A percentile compares a stretch with the other conserved stretches of the same genome.
These are phyloP conservation scores for Drosophila willistoni DNA, from an alignment of 1,140 invertebrate species.

Conservation along the genomic window DNA sequence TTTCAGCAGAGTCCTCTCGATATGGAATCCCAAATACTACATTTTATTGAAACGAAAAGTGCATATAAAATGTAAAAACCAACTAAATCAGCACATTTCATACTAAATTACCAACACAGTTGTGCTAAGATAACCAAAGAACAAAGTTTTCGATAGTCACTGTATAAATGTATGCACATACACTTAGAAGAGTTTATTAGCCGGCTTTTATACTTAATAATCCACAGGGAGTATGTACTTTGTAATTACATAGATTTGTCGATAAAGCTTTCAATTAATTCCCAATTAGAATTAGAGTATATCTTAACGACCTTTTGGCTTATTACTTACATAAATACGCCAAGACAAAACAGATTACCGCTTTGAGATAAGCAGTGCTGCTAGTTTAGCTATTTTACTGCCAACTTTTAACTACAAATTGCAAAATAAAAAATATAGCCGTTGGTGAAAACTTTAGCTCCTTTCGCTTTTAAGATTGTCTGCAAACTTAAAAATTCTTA, in stretches of 20 bases:
- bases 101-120: no score
- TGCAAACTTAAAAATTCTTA: no score
- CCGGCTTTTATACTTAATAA: not conserved
- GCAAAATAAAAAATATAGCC: no score
- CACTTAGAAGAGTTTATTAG: conserved; percentile 2
- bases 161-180: conserved; percentile 8
- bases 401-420: not conserved
- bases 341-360: not conserved
- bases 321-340: conserved; percentile 6
- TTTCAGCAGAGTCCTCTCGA: no score
- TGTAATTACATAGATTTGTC: not conserved
- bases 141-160: conserved; percentile 1
- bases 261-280: not conserved
- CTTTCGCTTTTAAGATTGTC: no score
- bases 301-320: not conserved
- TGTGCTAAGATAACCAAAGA: no score
- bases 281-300: not conserved
- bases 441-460: no score
- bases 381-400: not conserved
- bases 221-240: not conserved
- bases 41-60: no score
- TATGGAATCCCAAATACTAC: no score
- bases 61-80: no score
- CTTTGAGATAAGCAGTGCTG: not conserved
- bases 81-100: no score